Conservation (phyloP, 2,888 invertebrate species). For the Perdita meconis region DNA sequence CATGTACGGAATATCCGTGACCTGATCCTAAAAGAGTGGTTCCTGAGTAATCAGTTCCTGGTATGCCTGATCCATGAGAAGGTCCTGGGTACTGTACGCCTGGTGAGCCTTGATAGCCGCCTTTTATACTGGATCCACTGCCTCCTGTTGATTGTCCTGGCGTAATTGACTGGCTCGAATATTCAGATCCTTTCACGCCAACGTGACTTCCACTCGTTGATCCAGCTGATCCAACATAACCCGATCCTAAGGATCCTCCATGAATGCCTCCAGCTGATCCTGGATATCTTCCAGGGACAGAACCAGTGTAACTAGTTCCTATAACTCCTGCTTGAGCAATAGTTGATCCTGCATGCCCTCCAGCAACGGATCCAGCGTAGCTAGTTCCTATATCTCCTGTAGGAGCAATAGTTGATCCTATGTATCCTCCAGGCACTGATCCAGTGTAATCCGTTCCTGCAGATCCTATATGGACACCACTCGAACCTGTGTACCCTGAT, state of each 20-base stretch:
- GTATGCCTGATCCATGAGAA: conserved; percentile 1
- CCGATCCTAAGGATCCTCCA: conserved; percentile 32
- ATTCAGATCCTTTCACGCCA: conserved; percentile 24
- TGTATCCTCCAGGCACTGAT: conserved; percentile 18
- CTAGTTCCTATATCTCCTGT: conserved; percentile 32
- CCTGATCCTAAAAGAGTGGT: neutral
- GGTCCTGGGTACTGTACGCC: conserved; percentile 37
- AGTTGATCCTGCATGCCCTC: conserved; percentile 24
- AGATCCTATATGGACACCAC: conserved; percentile 9
- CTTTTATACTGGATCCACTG: conserved; percentile 31
- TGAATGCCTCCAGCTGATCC: conserved; percentile 20
- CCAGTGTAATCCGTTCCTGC: conserved; percentile 23
- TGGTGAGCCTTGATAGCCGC: conserved; percentile 26
- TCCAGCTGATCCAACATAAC: neutral
- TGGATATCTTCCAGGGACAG: conserved; percentile 29
- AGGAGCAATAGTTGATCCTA: too few relatives aligned
- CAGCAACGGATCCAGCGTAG: conserved; percentile 32
- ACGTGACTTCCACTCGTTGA: conserved; percentile 14
- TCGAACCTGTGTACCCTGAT: conserved; percentile 25
- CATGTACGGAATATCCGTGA: conserved; percentile 6
- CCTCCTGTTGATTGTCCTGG: conserved; percentile 33
- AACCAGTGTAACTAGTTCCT: conserved; percentile 27
- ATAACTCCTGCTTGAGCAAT: conserved; percentile 29
- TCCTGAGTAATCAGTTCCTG: conserved; percentile 29
- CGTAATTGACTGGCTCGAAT: neutral